phyloP scores from a whole-genome alignment of 1,140 invertebrate species.

The Drosophila hydei region DNA sequence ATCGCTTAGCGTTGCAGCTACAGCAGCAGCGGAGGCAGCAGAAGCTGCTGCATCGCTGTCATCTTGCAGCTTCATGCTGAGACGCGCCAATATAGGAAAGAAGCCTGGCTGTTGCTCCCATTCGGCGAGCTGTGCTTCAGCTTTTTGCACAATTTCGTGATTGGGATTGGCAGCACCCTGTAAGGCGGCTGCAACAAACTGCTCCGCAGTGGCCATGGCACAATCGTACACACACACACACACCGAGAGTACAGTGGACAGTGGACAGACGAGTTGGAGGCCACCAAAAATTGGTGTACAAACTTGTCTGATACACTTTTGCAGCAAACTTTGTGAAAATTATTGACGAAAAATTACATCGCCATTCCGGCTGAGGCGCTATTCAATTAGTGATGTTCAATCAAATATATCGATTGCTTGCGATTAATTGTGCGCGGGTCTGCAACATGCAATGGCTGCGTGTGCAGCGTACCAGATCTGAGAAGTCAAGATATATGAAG shows the following conservation, averaged over 20 bases:
- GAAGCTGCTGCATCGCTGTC: slow-evolving; percentile 87
- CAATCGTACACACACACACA: slow-evolving; percentile 10
- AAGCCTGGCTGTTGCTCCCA: slow-evolving; percentile 96
- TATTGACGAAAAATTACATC: slow-evolving; percentile 65
- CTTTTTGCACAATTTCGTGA: slow-evolving; percentile 92
- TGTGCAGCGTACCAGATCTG: background rate
- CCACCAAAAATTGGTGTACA: slow-evolving; percentile 1
- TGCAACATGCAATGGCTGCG: background rate
- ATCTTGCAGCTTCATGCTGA: slow-evolving; percentile 89
- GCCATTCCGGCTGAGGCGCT: slow-evolving; percentile 48
- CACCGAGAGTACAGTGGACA: background rate
- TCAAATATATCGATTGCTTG: background rate
- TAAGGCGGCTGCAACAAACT: slow-evolving; percentile 85
- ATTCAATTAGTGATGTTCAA: slow-evolving; percentile 21
- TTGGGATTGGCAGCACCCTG: slow-evolving; percentile 93
- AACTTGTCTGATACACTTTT: background rate
- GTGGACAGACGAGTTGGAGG: slow-evolving; percentile 1
- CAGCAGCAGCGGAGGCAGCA: slow-evolving; percentile 7
- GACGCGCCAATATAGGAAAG: slow-evolving; percentile 92
- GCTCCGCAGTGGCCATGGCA: slow-evolving; percentile 59
- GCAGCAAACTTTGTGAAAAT: slow-evolving; percentile 47
- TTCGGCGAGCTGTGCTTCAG: slow-evolving; percentile 92
- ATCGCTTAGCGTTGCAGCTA: slow-evolving; percentile 83
- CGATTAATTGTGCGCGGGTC: no score
- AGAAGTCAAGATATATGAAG: no score